Percentiles rank a stretch among this genome's conserved stretches.
These are phyloP conservation scores for Candidula unifasciata DNA, from an alignment of 2,888 invertebrate species.

Conservation along the genomic window DNA sequence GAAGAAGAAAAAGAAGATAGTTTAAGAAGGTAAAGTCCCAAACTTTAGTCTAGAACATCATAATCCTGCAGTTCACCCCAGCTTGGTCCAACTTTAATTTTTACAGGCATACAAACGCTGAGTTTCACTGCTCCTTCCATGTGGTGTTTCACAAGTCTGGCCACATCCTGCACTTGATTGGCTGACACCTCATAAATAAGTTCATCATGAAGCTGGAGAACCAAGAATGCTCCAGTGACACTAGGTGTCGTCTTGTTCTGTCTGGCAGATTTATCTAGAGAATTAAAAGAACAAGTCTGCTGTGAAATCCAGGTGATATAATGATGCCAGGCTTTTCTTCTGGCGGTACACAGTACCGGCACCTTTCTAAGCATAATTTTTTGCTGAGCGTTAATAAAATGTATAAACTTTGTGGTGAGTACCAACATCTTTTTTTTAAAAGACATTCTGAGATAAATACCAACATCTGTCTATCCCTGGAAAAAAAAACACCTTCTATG, in stretches of 20 bases:
- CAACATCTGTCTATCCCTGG: too few species aligned
- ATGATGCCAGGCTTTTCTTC: too few species aligned
- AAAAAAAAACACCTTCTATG: too few species aligned
- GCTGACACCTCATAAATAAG: constrained; percentile 91
- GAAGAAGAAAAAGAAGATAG: too few species aligned
- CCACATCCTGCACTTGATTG: constrained; percentile 76
- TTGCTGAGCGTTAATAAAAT: too few species aligned
- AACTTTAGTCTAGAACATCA: not conserved
- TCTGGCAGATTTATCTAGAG: not conserved
- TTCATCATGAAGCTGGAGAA: constrained; percentile 97
- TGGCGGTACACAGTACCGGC: too few species aligned
- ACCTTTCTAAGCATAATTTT: too few species aligned
- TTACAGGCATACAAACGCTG: constrained; percentile 90
- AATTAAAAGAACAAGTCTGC: not conserved
- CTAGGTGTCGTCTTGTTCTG: not conserved
- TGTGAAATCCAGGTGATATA: not conserved
- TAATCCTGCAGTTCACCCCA: constrained; percentile 83
- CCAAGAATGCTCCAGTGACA: constrained; percentile 80
- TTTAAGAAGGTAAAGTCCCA: too few species aligned
- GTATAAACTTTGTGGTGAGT: too few species aligned
- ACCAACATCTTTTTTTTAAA: too few species aligned
- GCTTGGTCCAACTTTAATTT: constrained; percentile 87
- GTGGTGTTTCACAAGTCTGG: constrained; percentile 83
- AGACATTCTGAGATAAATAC: too few species aligned
- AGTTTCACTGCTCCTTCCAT: constrained; percentile 89